A percentile compares a stretch with the other conserved stretches of the same genome.
Conservation (phyloP, 2,888 invertebrate genomes). For the Drosophila ezoana region DNA sequence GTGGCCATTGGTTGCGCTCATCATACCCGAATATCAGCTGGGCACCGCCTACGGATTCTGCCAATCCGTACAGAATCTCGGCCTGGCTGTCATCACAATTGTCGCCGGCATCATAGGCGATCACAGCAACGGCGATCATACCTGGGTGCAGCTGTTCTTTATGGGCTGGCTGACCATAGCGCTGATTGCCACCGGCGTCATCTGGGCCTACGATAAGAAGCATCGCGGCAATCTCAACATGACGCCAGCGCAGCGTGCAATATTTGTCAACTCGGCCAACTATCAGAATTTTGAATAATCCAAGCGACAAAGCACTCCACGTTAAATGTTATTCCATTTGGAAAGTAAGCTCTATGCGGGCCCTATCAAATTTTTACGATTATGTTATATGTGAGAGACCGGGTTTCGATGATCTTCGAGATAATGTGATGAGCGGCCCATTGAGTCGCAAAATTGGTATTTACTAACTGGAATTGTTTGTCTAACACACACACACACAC, state of each 20-base stretch:
- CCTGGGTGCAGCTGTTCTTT: slow-evolving; percentile 97
- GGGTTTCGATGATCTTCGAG: slow-evolving; percentile 27
- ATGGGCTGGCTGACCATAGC: slow-evolving; percentile 92
- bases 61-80: slow-evolving; percentile 97
- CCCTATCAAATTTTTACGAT: background rate
- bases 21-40: slow-evolving; percentile 95
- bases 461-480: slow-evolving; percentile 64
- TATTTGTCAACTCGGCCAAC: slow-evolving; percentile 44
- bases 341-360: slow-evolving; percentile 15
- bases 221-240: slow-evolving; percentile 90
- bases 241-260: slow-evolving; percentile 87
- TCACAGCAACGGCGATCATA: slow-evolving; percentile 89
- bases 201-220: slow-evolving; percentile 90
- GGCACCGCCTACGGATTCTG: slow-evolving; percentile 99
- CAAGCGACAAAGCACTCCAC: background rate
- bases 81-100: slow-evolving; percentile 94
- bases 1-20: slow-evolving; percentile 97
- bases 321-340: background rate
- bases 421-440: slow-evolving; percentile 72
- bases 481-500: slow-evolving; percentile 18
- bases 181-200: slow-evolving; percentile 89
- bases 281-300: slow-evolving; percentile 71
- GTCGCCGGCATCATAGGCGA: slow-evolving; percentile 95
- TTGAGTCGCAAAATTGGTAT: slow-evolving; percentile 68
- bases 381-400: slow-evolving; percentile 1